Conservation (phyloP, 2,797 vertebrate species). For the Lepus oiostolus region DNA sequence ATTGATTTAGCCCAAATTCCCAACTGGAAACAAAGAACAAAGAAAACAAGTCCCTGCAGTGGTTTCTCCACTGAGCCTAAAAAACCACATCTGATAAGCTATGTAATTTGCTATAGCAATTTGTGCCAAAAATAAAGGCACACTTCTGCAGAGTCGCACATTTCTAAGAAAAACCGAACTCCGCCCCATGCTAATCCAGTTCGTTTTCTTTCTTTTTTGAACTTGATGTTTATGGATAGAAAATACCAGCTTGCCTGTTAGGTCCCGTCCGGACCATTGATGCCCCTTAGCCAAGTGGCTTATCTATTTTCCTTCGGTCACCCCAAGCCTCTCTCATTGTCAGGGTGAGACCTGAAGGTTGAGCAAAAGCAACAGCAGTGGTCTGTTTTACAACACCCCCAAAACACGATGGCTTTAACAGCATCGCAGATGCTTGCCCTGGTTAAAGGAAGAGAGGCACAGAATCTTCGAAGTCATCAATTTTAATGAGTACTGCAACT, state of each 20-base stretch:
- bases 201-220: slow-evolving; percentile 78
- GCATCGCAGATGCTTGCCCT: slow-evolving; percentile 80
- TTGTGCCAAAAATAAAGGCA: slow-evolving; percentile 91
- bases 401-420: slow-evolving; percentile 80
- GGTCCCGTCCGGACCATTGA: not conserved
- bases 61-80: slow-evolving; percentile 88
- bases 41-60: slow-evolving; percentile 88
- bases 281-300: not conserved
- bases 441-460: slow-evolving; percentile 75
- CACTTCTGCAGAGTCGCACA: slow-evolving; percentile 87
- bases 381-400: slow-evolving; percentile 80
- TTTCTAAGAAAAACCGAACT: slow-evolving; percentile 90
- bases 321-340: slow-evolving; percentile 32
- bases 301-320: not conserved
- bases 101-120: slow-evolving; percentile 90
- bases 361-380: slow-evolving; percentile 68
- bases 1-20: slow-evolving; percentile 86
- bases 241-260: slow-evolving; percentile 68
- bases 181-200: slow-evolving; percentile 84
- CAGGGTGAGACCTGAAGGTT: slow-evolving; percentile 33
- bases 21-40: slow-evolving; percentile 87
- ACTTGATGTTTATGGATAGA: slow-evolving; percentile 73
- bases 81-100: slow-evolving; percentile 91
- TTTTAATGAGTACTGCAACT: slow-evolving; percentile 81
- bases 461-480: slow-evolving; percentile 83